Evolutionary conservation across 1,140 invertebrate species (phyloP).

Genomic region (Trigoniulus corallinus): DNA sequence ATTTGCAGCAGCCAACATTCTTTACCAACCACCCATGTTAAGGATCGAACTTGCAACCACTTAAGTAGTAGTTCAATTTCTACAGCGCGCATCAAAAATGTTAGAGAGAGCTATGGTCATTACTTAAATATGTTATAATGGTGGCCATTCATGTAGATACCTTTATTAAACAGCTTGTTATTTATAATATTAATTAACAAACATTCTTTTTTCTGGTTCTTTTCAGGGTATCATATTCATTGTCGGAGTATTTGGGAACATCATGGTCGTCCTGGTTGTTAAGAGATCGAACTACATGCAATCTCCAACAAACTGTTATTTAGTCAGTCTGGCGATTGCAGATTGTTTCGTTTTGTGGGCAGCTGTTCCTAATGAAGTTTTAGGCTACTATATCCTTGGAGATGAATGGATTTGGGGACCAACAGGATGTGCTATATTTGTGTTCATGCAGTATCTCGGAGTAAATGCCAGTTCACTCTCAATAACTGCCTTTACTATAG

Average conservation of each 20-base stretch:
- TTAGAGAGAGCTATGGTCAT: not conserved
- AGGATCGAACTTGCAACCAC: not conserved
- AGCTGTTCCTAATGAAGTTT: conserved; percentile 39
- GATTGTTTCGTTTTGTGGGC: conserved; percentile 39
- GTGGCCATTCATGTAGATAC: not conserved
- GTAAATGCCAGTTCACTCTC: conserved; percentile 48
- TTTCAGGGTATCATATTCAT: conserved; percentile 31
- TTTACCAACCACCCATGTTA: no score
- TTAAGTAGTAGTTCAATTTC: not conserved
- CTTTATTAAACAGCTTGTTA: not conserved
- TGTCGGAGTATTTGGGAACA: conserved; percentile 37
- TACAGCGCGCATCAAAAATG: not conserved
- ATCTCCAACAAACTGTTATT: conserved; percentile 44
- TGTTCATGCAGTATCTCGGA: conserved; percentile 47
- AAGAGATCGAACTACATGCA: conserved; percentile 31
- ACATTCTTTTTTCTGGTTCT: not conserved
- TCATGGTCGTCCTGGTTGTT: conserved; percentile 35
- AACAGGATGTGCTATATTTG: conserved; percentile 37
- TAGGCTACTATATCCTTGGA: conserved; percentile 36
- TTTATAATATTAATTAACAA: not conserved
- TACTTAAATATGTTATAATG: not conserved
- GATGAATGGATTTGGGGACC: conserved; percentile 41
- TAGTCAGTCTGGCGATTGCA: conserved; percentile 39
- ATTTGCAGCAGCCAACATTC: no score
- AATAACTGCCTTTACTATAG: conserved; percentile 48